Conservation (phyloP, 2,113 vertebrate genomes). For the Tamias sibiricus region DNA sequence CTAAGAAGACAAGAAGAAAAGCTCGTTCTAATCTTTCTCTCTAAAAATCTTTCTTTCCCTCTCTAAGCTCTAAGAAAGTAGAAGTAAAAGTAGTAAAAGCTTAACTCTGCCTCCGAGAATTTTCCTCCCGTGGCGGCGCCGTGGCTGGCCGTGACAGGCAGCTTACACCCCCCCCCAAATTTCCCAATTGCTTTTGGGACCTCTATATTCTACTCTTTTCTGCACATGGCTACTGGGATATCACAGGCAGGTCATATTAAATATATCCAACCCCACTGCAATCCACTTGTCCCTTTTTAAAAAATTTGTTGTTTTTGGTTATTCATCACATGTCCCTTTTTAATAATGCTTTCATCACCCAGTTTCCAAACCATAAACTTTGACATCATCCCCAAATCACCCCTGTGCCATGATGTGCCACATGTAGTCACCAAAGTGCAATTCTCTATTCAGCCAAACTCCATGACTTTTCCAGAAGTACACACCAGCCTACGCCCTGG, state of each 20-base stretch:
- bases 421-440: neutral
- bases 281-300: neutral
- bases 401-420: too few relatives aligned
- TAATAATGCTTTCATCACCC: neutral
- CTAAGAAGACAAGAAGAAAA: too few relatives aligned
- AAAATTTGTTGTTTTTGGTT: too few relatives aligned
- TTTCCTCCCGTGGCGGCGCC: too few relatives aligned
- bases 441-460: neutral
- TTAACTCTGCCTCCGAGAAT: too few relatives aligned
- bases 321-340: too few relatives aligned
- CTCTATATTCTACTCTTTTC: neutral
- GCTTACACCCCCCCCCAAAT: too few relatives aligned
- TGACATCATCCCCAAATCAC: neutral
- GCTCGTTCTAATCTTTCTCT: too few relatives aligned
- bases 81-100: too few relatives aligned
- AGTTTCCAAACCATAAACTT: neutral
- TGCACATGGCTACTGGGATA: neutral
- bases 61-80: too few relatives aligned
- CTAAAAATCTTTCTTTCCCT: too few relatives aligned
- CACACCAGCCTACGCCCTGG: rapidly evolving
- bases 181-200: neutral
- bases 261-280: neutral
- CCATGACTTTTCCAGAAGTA: neutral
- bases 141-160: too few relatives aligned
- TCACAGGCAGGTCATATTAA: neutral